Conservation (phyloP, 2,797 vertebrate genomes). For the Tamandua tetradactyla region DNA sequence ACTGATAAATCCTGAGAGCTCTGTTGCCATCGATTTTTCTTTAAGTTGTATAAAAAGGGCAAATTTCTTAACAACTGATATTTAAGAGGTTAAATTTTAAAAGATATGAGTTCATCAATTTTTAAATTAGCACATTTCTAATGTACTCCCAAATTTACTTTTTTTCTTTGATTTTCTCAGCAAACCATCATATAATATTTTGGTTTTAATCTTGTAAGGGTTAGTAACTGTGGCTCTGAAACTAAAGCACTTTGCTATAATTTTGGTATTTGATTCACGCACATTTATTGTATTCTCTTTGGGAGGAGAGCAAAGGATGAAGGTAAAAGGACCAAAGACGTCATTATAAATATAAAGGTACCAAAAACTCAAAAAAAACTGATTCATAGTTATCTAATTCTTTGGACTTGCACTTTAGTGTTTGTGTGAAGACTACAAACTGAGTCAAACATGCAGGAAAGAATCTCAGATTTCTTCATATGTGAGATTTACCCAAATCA, state of each 20-base stretch:
- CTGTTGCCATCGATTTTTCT: neutral
- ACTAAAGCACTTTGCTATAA: neutral
- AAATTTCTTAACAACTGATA: neutral
- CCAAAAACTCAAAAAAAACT: neutral
- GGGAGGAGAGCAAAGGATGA: neutral
- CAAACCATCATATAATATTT: neutral
- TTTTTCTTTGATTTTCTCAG: constrained; percentile 22
- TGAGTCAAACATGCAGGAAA: constrained; percentile 57
- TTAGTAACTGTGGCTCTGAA: neutral
- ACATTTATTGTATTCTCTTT: neutral
- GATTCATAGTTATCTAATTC: neutral
- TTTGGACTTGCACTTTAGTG: constrained; percentile 44
- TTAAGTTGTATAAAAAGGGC: neutral
- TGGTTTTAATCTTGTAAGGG: neutral
- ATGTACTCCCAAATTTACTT: neutral
- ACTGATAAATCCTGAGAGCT: neutral
- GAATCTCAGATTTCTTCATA: constrained; percentile 69
- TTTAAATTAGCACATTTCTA: neutral
- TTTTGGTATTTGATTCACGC: neutral
- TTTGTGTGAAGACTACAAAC: constrained; percentile 50
- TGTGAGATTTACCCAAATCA: constrained; percentile 64
- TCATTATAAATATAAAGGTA: neutral
- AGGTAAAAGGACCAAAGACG: neutral
- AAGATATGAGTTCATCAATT: neutral
- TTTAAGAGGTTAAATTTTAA: neutral